Conservation (phyloP, 1,140 invertebrate species). For the Potamilus streckersoni region DNA sequence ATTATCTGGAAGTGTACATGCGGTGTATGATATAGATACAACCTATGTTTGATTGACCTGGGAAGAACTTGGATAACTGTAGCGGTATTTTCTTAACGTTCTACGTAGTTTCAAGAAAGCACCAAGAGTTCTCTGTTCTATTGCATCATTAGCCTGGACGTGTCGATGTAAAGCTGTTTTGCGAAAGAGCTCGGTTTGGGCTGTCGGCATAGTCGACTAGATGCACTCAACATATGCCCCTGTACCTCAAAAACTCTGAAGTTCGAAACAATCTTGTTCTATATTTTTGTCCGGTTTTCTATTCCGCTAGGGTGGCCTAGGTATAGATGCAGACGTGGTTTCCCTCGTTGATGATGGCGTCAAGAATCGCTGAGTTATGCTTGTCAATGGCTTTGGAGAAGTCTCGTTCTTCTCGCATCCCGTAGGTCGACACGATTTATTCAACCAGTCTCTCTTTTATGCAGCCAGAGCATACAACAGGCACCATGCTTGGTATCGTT, state of each 20-base stretch:
- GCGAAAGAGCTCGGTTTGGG: background rate
- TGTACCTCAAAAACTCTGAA: constrained; percentile 1
- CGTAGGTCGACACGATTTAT: background rate
- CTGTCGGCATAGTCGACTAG: background rate
- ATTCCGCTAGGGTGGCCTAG: background rate
- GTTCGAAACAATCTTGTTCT: constrained; percentile 7
- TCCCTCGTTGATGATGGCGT: constrained; percentile 1
- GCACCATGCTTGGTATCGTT: background rate
- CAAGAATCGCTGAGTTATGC: background rate
- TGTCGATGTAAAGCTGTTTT: background rate
- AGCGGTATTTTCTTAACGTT: no score
- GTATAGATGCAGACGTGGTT: constrained; percentile 1
- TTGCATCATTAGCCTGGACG: constrained; percentile 8
- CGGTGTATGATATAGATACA: no score
- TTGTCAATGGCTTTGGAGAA: background rate
- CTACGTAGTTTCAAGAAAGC: background rate
- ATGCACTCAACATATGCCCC: background rate
- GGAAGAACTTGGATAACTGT: no score
- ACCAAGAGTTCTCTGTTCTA: constrained; percentile 3
- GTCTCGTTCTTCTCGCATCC: constrained; percentile 1
- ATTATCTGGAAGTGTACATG: no score
- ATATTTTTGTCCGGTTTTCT: constrained; percentile 1
- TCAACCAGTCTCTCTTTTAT: background rate
- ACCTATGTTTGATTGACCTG: no score
- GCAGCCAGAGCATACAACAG: background rate